Conservation (phyloP, 2,888 invertebrate genomes). For the Gymnocheta viridis region DNA sequence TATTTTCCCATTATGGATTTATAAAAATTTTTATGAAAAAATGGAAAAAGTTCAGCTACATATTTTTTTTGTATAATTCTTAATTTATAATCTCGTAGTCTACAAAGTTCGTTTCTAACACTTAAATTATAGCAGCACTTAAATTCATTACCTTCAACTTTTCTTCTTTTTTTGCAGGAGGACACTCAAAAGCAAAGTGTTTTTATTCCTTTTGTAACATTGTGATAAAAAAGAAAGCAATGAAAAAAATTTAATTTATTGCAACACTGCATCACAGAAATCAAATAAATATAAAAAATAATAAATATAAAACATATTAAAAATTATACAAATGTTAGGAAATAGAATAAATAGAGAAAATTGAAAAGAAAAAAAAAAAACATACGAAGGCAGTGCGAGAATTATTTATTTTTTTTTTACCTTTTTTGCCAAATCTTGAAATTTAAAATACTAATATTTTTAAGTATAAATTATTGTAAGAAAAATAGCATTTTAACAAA, state of each 20-base stretch:
- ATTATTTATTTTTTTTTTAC: too few relatives aligned
- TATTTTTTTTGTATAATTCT: too few relatives aligned
- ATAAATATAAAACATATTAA: background rate
- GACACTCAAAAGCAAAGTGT: background rate
- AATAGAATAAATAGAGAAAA: background rate
- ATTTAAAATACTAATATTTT: too few relatives aligned
- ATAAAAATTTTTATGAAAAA: too few relatives aligned
- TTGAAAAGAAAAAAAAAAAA: background rate
- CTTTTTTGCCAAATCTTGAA: too few relatives aligned
- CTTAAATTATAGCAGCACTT: slow-evolving; percentile 22
- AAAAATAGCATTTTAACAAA: too few relatives aligned
- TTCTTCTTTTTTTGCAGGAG: background rate
- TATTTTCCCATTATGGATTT: too few relatives aligned
- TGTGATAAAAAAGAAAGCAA: background rate
- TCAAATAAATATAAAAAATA: background rate
- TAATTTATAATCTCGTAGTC: background rate
- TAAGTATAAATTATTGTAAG: too few relatives aligned
- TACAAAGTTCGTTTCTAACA: background rate
- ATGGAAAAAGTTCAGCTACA: too few relatives aligned
- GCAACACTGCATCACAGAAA: slow-evolving; percentile 12
- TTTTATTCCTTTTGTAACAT: background rate
- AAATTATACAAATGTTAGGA: background rate
- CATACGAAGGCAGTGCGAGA: background rate
- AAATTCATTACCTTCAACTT: slow-evolving; percentile 34
- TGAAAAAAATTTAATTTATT: slow-evolving; percentile 1